Evolutionary conservation across 1,140 invertebrate species (phyloP).

Genomic region (Musca vetustissima): DNA sequence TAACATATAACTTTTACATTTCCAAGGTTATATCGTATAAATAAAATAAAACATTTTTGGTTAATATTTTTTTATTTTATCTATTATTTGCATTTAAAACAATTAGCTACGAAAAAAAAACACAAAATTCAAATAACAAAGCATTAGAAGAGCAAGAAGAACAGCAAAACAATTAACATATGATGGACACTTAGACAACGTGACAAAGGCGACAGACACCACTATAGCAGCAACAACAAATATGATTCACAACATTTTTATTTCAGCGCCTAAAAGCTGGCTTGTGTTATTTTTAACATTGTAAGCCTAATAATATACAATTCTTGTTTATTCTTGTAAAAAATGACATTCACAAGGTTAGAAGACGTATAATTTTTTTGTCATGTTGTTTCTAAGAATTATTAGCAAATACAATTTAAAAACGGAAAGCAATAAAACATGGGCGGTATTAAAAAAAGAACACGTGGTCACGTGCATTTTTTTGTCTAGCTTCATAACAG

Average conservation of each 20-base stretch:
- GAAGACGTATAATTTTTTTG: neutral
- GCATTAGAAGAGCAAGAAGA: too few species aligned
- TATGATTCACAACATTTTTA: neutral
- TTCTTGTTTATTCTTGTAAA: too few species aligned
- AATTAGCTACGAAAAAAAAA: neutral
- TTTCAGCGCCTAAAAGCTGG: slow-evolving; percentile 4
- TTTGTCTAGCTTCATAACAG: neutral
- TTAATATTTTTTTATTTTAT: too few species aligned
- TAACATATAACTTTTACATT: too few species aligned
- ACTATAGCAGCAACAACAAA: neutral
- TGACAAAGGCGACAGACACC: too few species aligned
- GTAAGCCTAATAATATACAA: slow-evolving; percentile 14
- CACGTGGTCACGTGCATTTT: too few species aligned
- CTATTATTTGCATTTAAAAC: neutral
- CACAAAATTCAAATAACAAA: neutral
- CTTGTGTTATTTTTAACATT: slow-evolving; percentile 16
- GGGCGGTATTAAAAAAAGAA: too few species aligned
- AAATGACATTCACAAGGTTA: neutral
- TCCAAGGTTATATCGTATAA: too few species aligned
- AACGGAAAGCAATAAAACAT: neutral
- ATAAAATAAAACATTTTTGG: too few species aligned
- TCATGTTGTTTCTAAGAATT: neutral
- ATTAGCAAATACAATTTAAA: neutral
- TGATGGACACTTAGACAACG: too few species aligned
- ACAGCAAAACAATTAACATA: too few species aligned